Conservation (phyloP, 2,888 invertebrate species). For the Hipparchia semele region DNA sequence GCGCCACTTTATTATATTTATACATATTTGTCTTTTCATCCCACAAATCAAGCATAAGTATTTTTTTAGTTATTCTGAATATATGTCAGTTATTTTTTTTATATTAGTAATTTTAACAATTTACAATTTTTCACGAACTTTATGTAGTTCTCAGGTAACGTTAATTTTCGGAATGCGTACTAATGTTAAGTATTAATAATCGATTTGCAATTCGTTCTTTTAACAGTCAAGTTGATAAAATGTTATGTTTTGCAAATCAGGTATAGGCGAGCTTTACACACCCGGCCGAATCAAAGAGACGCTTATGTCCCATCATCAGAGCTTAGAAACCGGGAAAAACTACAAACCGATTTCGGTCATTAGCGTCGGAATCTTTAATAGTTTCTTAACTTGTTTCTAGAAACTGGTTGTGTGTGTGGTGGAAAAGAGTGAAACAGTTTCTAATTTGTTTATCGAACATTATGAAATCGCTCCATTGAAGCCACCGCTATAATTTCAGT, state of each 20-base stretch:
- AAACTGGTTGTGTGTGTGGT: too few species aligned
- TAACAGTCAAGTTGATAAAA: constrained; percentile 32
- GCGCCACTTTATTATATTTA: neutral
- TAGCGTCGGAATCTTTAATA: too few species aligned
- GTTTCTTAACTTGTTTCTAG: too few species aligned
- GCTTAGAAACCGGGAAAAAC: too few species aligned
- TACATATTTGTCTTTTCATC: neutral
- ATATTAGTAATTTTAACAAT: neutral
- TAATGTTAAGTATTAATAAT: constrained; percentile 22
- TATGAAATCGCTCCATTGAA: too few species aligned
- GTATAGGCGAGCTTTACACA: neutral
- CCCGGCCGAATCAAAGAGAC: neutral
- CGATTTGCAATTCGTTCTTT: constrained; percentile 16
- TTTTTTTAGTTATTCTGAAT: neutral
- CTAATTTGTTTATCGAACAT: too few species aligned
- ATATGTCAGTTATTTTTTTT: neutral
- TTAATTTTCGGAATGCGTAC: constrained; percentile 35
- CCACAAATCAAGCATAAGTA: neutral
- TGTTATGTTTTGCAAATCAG: constrained; percentile 15
- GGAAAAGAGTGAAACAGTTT: too few species aligned
- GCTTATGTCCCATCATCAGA: neutral
- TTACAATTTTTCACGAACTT: neutral
- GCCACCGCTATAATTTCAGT: too few species aligned
- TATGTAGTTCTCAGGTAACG: constrained; percentile 17
- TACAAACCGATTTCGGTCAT: too few species aligned